Conservation (phyloP, 2,797 vertebrate species). For the Merluccius polli region DNA sequence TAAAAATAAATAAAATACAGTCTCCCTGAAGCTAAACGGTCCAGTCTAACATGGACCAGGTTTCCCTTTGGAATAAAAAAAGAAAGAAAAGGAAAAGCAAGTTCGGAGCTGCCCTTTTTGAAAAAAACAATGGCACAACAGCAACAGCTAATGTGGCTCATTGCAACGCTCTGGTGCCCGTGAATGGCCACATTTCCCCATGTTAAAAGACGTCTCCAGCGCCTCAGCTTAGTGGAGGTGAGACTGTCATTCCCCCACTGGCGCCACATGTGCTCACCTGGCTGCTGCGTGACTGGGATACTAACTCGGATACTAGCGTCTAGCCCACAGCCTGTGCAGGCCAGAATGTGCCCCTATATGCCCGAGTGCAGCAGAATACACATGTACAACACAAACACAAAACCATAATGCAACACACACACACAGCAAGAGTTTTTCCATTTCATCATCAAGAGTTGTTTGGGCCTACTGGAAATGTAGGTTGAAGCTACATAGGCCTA, state of each 20-base stretch:
- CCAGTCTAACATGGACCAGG: slow-evolving; percentile 46
- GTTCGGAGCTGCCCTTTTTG: slow-evolving; percentile 73
- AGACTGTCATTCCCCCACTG: slow-evolving; percentile 65
- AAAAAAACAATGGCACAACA: slow-evolving; percentile 69
- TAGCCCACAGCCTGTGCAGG: slow-evolving; percentile 30
- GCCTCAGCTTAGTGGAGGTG: slow-evolving; percentile 55
- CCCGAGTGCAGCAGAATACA: slow-evolving; percentile 28
- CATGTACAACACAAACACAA: slow-evolving; percentile 28
- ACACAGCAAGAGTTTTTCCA: neutral
- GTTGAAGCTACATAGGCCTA: neutral
- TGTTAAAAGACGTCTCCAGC: slow-evolving; percentile 66
- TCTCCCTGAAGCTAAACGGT: slow-evolving; percentile 38
- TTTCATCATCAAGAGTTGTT: neutral
- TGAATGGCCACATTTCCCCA: slow-evolving; percentile 70
- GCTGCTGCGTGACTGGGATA: slow-evolving; percentile 32
- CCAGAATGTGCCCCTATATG: slow-evolving; percentile 34
- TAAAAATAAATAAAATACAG: neutral
- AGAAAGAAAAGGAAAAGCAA: slow-evolving; percentile 59
- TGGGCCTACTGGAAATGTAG: no score
- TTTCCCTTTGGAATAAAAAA: slow-evolving; percentile 38
- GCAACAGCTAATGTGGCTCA: slow-evolving; percentile 75
- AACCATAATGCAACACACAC: neutral
- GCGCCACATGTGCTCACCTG: slow-evolving; percentile 71
- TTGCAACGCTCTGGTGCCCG: slow-evolving; percentile 67
- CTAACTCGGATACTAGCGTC: slow-evolving; percentile 23